Percentiles rank a stretch among this genome's conserved stretches.
Evolutionary conservation across 2,888 invertebrate species (phyloP).

Genomic region (Hydroisotoma schaefferi): DNA sequence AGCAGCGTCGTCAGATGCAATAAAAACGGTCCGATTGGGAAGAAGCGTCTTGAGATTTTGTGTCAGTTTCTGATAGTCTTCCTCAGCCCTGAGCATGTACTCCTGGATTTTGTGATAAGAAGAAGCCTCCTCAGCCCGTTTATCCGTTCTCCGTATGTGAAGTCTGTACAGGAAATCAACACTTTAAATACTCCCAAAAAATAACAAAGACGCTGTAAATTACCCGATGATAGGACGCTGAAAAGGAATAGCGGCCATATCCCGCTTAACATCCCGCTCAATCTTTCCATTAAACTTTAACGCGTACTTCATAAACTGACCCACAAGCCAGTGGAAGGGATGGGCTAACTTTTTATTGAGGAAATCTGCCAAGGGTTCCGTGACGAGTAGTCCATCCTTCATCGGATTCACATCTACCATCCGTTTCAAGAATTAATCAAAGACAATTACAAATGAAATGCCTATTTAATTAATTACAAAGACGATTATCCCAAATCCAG

Average conservation of each 20-base stretch:
- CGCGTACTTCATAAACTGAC: constrained; percentile 23
- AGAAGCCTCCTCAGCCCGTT: constrained; percentile 4
- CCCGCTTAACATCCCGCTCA: background rate
- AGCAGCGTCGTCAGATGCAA: background rate
- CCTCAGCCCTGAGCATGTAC: constrained; percentile 6
- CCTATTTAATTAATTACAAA: no score
- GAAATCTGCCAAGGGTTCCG: background rate
- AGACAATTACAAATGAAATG: no score
- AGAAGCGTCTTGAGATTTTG: background rate
- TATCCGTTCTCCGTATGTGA: constrained; percentile 28
- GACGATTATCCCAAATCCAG: constrained; percentile 16
- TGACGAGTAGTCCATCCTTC: background rate
- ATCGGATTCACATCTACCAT: no score
- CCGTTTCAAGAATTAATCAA: no score
- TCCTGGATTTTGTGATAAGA: constrained; percentile 15
- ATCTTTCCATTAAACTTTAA: no score
- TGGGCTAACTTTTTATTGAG: constrained; percentile 6
- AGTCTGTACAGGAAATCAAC: constrained; percentile 8
- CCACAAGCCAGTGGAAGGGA: constrained; percentile 28
- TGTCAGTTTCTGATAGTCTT: background rate
- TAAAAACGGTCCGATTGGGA: no score
- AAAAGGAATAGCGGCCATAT: background rate
- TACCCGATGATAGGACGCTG: constrained; percentile 16
- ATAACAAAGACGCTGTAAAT: background rate
- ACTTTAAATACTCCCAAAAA: background rate